Conservation (phyloP, 1,140 invertebrate species). For the Pteromalus puparum region DNA sequence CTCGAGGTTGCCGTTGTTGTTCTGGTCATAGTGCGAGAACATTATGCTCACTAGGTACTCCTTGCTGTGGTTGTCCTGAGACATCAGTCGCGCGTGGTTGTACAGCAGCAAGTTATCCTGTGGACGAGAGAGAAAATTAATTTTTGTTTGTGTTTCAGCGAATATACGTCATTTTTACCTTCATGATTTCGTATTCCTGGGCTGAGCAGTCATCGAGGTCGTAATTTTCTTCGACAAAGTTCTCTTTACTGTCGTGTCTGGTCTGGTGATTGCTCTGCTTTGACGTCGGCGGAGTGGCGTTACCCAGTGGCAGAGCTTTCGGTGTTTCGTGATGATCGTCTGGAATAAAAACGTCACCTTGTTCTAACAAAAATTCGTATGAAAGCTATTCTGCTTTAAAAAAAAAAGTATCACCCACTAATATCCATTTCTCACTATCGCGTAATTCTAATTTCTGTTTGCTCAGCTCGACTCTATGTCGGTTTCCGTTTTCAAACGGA, state of each 20-base stretch:
- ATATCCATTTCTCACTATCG: no score
- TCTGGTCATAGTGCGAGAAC: slow-evolving; percentile 87
- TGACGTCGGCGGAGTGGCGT: slow-evolving; percentile 48
- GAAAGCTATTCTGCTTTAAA: no score
- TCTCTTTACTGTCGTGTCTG: slow-evolving; percentile 62
- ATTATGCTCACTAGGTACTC: slow-evolving; percentile 86
- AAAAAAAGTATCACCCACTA: no score
- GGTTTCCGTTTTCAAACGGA: no score
- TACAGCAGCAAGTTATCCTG: slow-evolving; percentile 85
- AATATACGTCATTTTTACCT: slow-evolving; percentile 68
- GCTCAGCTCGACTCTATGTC: no score
- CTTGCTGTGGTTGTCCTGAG: slow-evolving; percentile 79
- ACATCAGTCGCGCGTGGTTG: slow-evolving; percentile 83
- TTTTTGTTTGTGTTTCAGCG: slow-evolving; percentile 28
- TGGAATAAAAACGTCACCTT: slow-evolving; percentile 8
- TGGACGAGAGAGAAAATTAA: background rate
- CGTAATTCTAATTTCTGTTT: no score
- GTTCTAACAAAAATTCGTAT: no score
- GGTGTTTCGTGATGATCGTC: slow-evolving; percentile 55
- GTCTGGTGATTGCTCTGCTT: slow-evolving; percentile 57
- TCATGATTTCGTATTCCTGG: slow-evolving; percentile 83
- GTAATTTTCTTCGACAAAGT: slow-evolving; percentile 66
- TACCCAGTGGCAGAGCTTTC: slow-evolving; percentile 57
- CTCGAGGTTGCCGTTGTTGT: slow-evolving; percentile 83
- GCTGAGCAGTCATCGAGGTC: slow-evolving; percentile 77